A percentile compares a stretch with the other conserved stretches of the same genome.
Conservation (phyloP, 2,797 vertebrate species). For the Micropoecilia bifurca region DNA sequence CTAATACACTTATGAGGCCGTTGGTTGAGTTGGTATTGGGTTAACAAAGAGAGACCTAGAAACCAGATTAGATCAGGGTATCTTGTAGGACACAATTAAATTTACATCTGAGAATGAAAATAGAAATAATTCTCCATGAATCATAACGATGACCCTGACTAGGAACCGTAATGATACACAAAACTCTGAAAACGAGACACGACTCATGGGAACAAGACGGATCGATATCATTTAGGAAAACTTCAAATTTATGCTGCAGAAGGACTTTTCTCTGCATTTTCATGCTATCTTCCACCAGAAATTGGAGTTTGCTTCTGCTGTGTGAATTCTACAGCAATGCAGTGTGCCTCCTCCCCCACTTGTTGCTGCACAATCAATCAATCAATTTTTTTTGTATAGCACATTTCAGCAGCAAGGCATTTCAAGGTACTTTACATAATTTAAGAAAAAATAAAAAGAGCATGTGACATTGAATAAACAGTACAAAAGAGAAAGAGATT, state of each 20-base stretch:
- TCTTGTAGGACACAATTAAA: not conserved
- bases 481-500: no score
- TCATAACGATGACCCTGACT: not conserved
- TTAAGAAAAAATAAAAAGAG: no score
- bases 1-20: not conserved
- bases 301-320: not conserved
- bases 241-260: no score
- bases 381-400: no score
- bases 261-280: not conserved
- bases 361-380: not conserved
- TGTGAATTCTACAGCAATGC: not conserved
- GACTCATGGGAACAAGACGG: no score
- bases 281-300: not conserved
- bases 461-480: no score
- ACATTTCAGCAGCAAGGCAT: no score
- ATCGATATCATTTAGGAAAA: no score
- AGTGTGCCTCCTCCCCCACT: not conserved
- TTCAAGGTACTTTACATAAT: no score
- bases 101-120: not conserved
- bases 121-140: not conserved
- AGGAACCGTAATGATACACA: no score
- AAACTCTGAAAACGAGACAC: no score
- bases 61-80: not conserved
- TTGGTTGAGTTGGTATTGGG: not conserved
- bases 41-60: not conserved